Percentiles rank a stretch among this genome's conserved stretches.
Conservation (phyloP, 2,113 vertebrate genomes). For the Malurus alboscapulatus region DNA sequence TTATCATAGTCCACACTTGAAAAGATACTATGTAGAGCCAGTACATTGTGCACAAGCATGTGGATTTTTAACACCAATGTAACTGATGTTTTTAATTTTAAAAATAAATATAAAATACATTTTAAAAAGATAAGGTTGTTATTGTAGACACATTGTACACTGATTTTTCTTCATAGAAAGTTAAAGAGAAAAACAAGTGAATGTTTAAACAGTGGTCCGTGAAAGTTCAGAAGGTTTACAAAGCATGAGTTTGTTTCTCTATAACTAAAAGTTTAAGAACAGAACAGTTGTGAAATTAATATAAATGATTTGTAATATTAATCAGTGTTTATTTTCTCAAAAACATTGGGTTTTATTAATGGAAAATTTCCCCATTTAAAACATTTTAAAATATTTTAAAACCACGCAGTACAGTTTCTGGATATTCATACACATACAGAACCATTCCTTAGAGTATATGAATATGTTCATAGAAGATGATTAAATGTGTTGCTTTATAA, state of each 20-base stretch:
- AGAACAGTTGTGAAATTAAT: neutral
- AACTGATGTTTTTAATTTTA: neutral
- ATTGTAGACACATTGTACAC: constrained; percentile 32
- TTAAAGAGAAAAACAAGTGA: constrained; percentile 78
- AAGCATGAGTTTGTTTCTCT: constrained; percentile 74
- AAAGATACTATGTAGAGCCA: neutral
- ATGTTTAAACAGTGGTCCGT: constrained; percentile 75
- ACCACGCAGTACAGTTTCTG: neutral
- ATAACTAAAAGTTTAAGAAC: constrained; percentile 72
- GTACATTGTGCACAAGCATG: neutral
- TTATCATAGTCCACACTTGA: constrained; percentile 67
- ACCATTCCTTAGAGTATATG: neutral
- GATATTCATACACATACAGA: neutral
- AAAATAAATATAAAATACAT: neutral
- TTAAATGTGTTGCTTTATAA: neutral
- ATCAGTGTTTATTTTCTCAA: neutral
- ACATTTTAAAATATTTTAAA: neutral
- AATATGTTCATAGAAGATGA: neutral
- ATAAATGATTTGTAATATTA: neutral
- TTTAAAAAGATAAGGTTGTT: neutral
- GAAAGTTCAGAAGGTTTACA: constrained; percentile 79
- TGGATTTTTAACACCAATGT: neutral
- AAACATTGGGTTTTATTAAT: neutral
- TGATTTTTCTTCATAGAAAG: constrained; percentile 78
- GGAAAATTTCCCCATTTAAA: neutral